phyloP scores from a whole-genome alignment of 37 sponge, comb jelly and placozoan genomes.

The Hormiphora californensis region DNA sequence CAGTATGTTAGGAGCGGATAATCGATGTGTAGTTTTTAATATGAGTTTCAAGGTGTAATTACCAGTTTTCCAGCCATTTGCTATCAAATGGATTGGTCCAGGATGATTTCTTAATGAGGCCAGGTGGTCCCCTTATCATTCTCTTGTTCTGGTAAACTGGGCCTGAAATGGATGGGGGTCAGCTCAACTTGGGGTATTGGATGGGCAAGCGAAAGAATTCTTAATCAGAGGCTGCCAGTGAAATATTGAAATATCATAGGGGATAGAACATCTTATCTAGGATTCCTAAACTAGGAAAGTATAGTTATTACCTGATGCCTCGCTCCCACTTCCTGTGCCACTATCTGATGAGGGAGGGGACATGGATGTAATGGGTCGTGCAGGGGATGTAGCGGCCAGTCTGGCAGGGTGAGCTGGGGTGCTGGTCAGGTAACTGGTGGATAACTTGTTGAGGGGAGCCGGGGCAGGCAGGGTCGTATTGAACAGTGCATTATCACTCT shows the following conservation, averaged over 20 bases:
- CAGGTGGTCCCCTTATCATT: constrained; percentile 14
- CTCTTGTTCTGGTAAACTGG: constrained; percentile 41
- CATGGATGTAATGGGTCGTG: background rate
- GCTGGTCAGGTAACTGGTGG: background rate
- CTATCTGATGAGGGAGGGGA: constrained; percentile 49
- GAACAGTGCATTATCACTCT: background rate
- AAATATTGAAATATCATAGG: too few species aligned
- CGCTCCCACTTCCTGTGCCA: constrained; percentile 49
- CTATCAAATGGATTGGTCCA: constrained; percentile 48
- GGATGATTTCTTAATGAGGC: background rate
- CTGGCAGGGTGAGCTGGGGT: too few species aligned
- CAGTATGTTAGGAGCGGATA: too few species aligned
- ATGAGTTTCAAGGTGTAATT: too few species aligned
- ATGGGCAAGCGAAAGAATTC: too few species aligned
- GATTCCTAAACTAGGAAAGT: too few species aligned
- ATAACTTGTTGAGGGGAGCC: background rate
- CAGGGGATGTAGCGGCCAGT: too few species aligned
- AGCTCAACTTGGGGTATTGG: background rate
- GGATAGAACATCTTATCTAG: too few species aligned
- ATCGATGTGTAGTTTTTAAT: too few species aligned
- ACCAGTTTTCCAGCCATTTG: constrained; percentile 50
- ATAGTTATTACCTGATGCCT: constrained; percentile 19
- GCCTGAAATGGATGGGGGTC: background rate
- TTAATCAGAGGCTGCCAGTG: too few species aligned
- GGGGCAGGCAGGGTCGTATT: background rate